phyloP scores from a whole-genome alignment of 2,113 vertebrate species.

The Machaerirhynchus nigripectus region DNA sequence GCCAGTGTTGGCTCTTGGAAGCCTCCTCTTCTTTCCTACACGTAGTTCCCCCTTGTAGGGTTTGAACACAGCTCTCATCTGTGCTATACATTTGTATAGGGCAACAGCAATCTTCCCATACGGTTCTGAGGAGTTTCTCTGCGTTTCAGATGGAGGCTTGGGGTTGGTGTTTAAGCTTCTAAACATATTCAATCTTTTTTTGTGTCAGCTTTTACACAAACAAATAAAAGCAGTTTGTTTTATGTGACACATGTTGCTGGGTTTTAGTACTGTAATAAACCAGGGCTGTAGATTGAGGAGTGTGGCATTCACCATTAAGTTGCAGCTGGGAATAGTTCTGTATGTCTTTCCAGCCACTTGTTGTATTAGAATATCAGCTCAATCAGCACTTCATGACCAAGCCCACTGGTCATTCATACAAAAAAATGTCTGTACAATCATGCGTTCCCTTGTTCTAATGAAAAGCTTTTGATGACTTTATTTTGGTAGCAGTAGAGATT shows the following conservation, averaged over 20 bases:
- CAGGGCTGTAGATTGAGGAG: neutral
- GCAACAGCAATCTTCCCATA: neutral
- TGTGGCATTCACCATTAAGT: neutral
- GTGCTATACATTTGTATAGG: neutral
- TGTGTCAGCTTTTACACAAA: neutral
- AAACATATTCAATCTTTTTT: neutral
- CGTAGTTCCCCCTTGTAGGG: neutral
- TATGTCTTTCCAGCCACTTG: neutral
- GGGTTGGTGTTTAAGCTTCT: neutral
- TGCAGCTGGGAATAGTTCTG: neutral
- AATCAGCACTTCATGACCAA: neutral
- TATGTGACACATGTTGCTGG: accelerated
- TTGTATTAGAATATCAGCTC: neutral
- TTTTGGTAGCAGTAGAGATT: slow-evolving; percentile 1
- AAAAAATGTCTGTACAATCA: neutral
- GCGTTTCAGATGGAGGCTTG: neutral
- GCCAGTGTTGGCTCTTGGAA: neutral
- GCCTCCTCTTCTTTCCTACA: neutral
- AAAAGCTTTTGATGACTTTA: slow-evolving; percentile 9
- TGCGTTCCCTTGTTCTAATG: neutral
- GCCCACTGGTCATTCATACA: neutral
- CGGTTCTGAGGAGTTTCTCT: neutral
- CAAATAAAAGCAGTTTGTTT: neutral
- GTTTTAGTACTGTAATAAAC: neutral
- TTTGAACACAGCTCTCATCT: neutral